A percentile compares a stretch with the other conserved stretches of the same genome.
Evolutionary conservation across 2,888 invertebrate genomes (phyloP).

Genomic region (Platycheirus albimanus): DNA sequence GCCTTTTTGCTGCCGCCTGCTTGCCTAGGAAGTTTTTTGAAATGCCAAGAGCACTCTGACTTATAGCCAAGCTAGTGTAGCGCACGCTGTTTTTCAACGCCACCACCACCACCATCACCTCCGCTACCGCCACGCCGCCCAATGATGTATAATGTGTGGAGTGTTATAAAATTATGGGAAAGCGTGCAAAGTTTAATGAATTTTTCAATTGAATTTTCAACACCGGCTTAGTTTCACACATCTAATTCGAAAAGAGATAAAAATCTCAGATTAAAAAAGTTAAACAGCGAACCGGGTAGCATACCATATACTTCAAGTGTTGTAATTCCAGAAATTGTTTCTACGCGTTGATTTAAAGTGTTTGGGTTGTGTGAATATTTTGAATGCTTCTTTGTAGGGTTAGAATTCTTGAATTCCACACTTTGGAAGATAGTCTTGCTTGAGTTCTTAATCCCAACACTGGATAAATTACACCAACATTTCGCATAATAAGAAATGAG

Average conservation of each 20-base stretch:
- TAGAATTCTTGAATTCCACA: no score
- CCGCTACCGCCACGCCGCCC: no score
- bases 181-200: constrained; percentile 66
- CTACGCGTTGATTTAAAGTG: constrained; percentile 15
- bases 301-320: background rate
- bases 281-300: background rate
- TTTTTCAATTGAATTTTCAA: constrained; percentile 72
- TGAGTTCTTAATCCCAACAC: no score
- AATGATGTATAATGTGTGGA: no score
- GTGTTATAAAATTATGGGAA: constrained; percentile 3
- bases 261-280: constrained; percentile 23
- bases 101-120: no score
- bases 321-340: constrained; percentile 50
- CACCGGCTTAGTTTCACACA: constrained; percentile 66
- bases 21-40: constrained; percentile 7
- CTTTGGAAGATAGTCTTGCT: no score
- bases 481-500: no score
- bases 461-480: no score
- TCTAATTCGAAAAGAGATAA: constrained; percentile 38
- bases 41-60: constrained; percentile 1
- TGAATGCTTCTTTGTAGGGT: no score
- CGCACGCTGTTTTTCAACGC: background rate
- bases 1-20: constrained; percentile 29
- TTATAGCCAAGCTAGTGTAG: background rate
- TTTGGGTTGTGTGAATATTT: background rate